Percentiles rank a stretch among this genome's conserved stretches.
phyloP scores from a whole-genome alignment of 2,797 vertebrate genomes.

The Philypnodon macrostomus region DNA sequence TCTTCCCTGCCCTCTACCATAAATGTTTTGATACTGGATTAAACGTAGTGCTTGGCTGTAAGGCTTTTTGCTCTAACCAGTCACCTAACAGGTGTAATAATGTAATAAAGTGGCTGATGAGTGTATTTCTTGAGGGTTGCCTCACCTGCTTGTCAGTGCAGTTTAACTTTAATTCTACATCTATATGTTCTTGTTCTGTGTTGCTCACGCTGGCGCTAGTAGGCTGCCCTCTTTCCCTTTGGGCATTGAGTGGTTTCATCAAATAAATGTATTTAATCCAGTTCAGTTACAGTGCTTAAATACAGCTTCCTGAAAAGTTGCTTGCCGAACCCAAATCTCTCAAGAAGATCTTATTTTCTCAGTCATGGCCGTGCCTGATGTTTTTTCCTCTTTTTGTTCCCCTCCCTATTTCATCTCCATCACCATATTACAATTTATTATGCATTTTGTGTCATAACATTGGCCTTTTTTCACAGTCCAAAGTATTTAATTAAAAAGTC shows the following conservation, averaged over 20 bases:
- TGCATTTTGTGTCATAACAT: conserved; percentile 11
- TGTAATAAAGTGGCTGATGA: too few species aligned
- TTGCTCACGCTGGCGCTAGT: conserved; percentile 13
- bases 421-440: neutral
- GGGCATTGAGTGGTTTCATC: conserved; percentile 11
- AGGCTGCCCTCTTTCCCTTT: conserved; percentile 27
- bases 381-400: conserved; percentile 6
- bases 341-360: conserved; percentile 22
- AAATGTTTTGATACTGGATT: too few species aligned
- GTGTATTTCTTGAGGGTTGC: too few species aligned
- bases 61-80: too few species aligned
- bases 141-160: neutral
- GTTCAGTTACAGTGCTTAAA: conserved; percentile 21
- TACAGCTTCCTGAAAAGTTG: conserved; percentile 12
- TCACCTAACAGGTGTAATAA: too few species aligned
- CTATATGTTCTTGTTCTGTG: conserved; percentile 18
- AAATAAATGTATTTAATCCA: conserved; percentile 34
- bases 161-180: neutral
- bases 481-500: conserved; percentile 24
- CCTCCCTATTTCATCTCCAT: conserved; percentile 16
- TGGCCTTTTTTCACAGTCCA: conserved; percentile 10
- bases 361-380: neutral
- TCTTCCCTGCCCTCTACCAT: too few species aligned
- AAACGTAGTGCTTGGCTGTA: too few species aligned
- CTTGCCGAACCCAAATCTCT: conserved; percentile 14